Evolutionary conservation across 2,113 vertebrate genomes (phyloP), one percentile per base, ranked within the genome.

Genomic region (Megaceryle maxima): DNA sequence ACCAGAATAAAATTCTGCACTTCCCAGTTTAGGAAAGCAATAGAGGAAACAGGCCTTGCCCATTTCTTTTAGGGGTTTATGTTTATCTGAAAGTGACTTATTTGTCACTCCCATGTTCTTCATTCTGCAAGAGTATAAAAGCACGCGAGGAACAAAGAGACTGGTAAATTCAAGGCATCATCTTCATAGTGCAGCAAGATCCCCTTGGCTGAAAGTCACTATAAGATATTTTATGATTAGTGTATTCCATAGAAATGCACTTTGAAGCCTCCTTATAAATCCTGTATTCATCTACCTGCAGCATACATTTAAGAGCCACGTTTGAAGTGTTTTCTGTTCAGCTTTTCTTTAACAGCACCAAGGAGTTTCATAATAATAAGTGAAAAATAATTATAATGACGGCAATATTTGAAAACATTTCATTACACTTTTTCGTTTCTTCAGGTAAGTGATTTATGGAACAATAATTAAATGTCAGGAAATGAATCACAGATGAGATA

Each of bases 391-490:
- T 88, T 68, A 50, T 8, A 84, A 83, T 11, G 67, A 75, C 44
- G 76, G 13, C 25, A 75, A 53, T 50, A 62, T 89, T 92, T 94
- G 28, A 87, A 90, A 84, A 82, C 87, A 59, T 87, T 41, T 29
- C 2, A 18, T 88, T 93, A 72, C 5, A 28, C 11, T 68, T 87
- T 90, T 95, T 28, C 43, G 59, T 92, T 79, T 83, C 74, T 89
- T 84, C 4, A 55, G 44, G 8, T 29, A 87, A 96, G 76, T 81
- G 48, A 95, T 92, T 96, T 94, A 73, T 5, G 9, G 91, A 91
- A 80, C 44, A 77, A 83, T 83, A 95, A 97, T 87, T 90, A 96
- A 97, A 97, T 82, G 84, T 74, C 92, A 97, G 79, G 80, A 80
- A 88, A 90, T 79, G 70, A 96, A 92, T 94, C 81, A 78, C 78